Conservation (phyloP, 2,888 invertebrate genomes). For the Galerucella calmariensis region DNA sequence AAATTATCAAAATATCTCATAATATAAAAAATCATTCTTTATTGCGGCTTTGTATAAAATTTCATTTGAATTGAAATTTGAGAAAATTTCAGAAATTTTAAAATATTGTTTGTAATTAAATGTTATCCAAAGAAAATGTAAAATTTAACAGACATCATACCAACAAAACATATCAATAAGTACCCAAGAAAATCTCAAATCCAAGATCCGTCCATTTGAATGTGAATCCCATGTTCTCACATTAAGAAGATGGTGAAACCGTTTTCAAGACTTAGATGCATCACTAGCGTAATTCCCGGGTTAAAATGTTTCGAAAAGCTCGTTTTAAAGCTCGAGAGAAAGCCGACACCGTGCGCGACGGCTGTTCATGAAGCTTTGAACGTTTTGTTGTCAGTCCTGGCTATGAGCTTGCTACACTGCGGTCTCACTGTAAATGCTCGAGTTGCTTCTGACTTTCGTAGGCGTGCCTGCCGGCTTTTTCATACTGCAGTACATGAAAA, state of each 20-base stretch:
- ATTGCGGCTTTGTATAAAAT: no score
- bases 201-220: constrained; percentile 6
- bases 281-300: constrained; percentile 55
- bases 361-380: constrained; percentile 19
- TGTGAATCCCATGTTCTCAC: constrained; percentile 29
- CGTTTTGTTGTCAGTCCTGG: constrained; percentile 26
- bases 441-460: constrained; percentile 41
- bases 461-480: constrained; percentile 48
- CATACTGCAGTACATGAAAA: constrained; percentile 49
- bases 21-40: no score
- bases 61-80: background rate
- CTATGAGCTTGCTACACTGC: constrained; percentile 36
- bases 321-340: constrained; percentile 46
- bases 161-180: constrained; percentile 40
- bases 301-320: constrained; percentile 50
- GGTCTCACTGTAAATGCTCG: constrained; percentile 28
- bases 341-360: constrained; percentile 53
- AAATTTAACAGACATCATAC: constrained; percentile 18
- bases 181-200: constrained; percentile 14
- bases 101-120: background rate
- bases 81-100: background rate
- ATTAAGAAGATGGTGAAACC: constrained; percentile 10
- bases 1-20: no score
- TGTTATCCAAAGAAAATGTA: background rate
- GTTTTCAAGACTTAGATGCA: constrained; percentile 28